phyloP scores from a whole-genome alignment of 1,140 invertebrate species.

The Cyclargus thomasi region DNA sequence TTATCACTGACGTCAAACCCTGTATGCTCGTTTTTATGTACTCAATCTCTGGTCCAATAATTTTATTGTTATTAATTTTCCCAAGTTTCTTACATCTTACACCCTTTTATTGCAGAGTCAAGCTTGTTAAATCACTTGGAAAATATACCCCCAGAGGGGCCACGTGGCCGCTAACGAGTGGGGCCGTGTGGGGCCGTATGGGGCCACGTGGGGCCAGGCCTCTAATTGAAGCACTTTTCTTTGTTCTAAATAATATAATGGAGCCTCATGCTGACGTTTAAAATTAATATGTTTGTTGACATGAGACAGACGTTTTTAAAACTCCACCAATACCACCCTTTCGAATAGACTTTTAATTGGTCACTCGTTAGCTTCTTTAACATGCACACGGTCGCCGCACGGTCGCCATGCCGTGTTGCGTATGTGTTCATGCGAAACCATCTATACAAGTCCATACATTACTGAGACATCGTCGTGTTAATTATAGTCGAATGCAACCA shows the following conservation, averaged over 20 bases:
- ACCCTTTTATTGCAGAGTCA: constrained; percentile 11
- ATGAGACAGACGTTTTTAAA: neutral
- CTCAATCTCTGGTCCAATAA: too few species aligned
- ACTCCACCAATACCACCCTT: neutral
- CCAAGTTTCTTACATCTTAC: too few species aligned
- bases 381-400: too few species aligned
- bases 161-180: constrained; percentile 5
- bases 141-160: neutral
- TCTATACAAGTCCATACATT: too few species aligned
- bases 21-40: too few species aligned
- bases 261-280: neutral
- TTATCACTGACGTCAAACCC: too few species aligned
- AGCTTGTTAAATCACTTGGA: constrained; percentile 3
- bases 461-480: too few species aligned
- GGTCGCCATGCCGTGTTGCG: too few species aligned
- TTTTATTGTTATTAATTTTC: too few species aligned
- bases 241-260: constrained; percentile 3
- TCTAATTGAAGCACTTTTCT: constrained; percentile 7
- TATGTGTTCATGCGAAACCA: too few species aligned
- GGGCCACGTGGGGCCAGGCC: neutral
- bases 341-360: neutral
- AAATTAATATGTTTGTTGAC: constrained; percentile 7
- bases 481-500: too few species aligned
- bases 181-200: neutral
- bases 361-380: neutral